Base-by-base conservation (phyloP, 1,140 invertebrate species). In the Trichogramma pretiosum region DNA sequence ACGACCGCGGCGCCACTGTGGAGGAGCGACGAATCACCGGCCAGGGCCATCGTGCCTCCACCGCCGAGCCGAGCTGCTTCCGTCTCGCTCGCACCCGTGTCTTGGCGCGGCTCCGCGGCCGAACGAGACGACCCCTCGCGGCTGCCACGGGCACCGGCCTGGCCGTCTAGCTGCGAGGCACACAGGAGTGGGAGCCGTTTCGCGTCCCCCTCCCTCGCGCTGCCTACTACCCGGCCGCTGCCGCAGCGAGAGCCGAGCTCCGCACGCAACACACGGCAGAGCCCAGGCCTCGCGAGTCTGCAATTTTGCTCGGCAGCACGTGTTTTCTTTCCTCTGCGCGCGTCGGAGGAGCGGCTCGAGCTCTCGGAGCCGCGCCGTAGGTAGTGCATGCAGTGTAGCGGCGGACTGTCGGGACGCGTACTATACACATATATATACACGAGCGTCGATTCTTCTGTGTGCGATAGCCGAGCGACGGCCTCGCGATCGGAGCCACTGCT, bases 11-110 rank as follows among this genome's bases (percentile, higher is more conserved):
- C 60, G 60, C 61, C 56, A 7, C 50, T n/a, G 35, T 56, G 64
- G 56, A 44, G 42, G 24, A 10, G 42, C 49, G 19, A 43, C 45
- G 54, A 62, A 62, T 54, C 48, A 56, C 23, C 0, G 35, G 19
- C 35, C 57, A 60, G 62, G 62, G 63, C 63, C 63, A 65, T 65
- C 58, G 61, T 58, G 54, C 35, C 36, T 19, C 17, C 39, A 33
- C 40, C 35, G 34, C 21, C 16, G 22, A 2, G 33, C 30, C 42
- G 21, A 28, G 42, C 46, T 46, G 38, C 47, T 34, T 35, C 44
- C 51, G 35, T 10, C 45, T 41, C 47, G 5, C 18, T 24, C 10
- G 8, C 18, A n/a, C 26, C n/a, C 41, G 24, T 26, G 32, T 37
- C 16, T 40, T n/a, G 19, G 18, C 35, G 24, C 34, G 23, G 32